A percentile compares a stretch with the other conserved stretches of the same genome.
phyloP scores from a whole-genome alignment of 2,888 invertebrate species.

The Morpho helenor region DNA sequence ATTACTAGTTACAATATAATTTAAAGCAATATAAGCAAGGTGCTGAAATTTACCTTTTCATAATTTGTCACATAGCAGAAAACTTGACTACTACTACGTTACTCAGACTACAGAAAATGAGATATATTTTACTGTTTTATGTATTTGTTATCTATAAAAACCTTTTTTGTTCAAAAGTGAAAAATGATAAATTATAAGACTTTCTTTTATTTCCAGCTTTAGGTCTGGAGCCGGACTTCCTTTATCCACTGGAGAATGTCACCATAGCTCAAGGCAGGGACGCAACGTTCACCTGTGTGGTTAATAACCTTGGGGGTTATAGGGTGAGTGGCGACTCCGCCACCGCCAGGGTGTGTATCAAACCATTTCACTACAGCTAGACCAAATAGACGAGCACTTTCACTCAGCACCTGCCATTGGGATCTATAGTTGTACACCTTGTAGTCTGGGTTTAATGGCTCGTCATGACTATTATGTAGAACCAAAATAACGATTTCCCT shows the following conservation, averaged over 20 bases:
- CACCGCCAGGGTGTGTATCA: slow-evolving; percentile 92
- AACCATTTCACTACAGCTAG: slow-evolving; percentile 69
- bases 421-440: slow-evolving; percentile 57
- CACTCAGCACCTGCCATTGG: slow-evolving; percentile 59
- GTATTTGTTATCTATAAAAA: too few relatives aligned
- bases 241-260: slow-evolving; percentile 89
- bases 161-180: too few relatives aligned
- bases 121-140: too few relatives aligned
- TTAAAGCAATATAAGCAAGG: too few relatives aligned
- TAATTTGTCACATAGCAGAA: too few relatives aligned
- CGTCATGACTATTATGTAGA: too few relatives aligned
- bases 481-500: too few relatives aligned
- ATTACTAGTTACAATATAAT: too few relatives aligned
- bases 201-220: slow-evolving; percentile 77
- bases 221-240: slow-evolving; percentile 90
- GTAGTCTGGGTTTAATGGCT: slow-evolving; percentile 3
- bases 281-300: slow-evolving; percentile 91
- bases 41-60: too few relatives aligned
- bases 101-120: too few relatives aligned
- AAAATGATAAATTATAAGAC: neutral
- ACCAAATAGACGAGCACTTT: slow-evolving; percentile 68
- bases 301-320: slow-evolving; percentile 90
- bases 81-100: too few relatives aligned
- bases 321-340: slow-evolving; percentile 95
- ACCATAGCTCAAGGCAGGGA: slow-evolving; percentile 90